Evolutionary conservation across 2,888 invertebrate genomes (phyloP).

Genomic region (Epinotia demarniana): DNA sequence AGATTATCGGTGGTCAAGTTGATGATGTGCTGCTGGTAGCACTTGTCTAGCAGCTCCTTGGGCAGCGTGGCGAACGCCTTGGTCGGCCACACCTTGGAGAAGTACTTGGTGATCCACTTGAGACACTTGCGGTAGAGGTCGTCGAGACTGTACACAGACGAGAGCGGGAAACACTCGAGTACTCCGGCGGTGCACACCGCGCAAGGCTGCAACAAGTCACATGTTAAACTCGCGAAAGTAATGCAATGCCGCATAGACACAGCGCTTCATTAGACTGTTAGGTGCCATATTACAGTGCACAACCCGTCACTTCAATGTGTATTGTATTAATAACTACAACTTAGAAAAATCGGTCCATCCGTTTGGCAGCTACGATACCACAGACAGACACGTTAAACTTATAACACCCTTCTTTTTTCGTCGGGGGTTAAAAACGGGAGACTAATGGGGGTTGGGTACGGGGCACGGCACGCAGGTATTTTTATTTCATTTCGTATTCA

Average conservation of each 20-base stretch:
- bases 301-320: neutral
- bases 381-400: too few species aligned
- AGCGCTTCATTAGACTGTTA: too few species aligned
- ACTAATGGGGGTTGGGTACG: too few species aligned
- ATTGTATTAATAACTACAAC: too few species aligned
- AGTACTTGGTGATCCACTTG: conserved; percentile 94
- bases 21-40: conserved; percentile 92
- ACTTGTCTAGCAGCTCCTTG: conserved; percentile 92
- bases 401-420: too few species aligned
- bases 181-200: conserved; percentile 94
- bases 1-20: conserved; percentile 92
- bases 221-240: neutral
- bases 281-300: too few species aligned
- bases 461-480: too few species aligned
- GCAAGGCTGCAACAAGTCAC: conserved; percentile 88
- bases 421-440: too few species aligned
- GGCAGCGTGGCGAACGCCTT: conserved; percentile 94
- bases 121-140: conserved; percentile 94
- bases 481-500: too few species aligned
- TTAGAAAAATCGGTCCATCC: too few species aligned
- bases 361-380: too few species aligned
- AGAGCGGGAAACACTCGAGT: conserved; percentile 93
- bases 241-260: neutral
- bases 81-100: conserved; percentile 94
- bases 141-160: conserved; percentile 93